These are phyloP conservation scores for Isaurus tuberculatus DNA, from an alignment of 92 coral and sea anemone species.

Conservation along the genomic window DNA sequence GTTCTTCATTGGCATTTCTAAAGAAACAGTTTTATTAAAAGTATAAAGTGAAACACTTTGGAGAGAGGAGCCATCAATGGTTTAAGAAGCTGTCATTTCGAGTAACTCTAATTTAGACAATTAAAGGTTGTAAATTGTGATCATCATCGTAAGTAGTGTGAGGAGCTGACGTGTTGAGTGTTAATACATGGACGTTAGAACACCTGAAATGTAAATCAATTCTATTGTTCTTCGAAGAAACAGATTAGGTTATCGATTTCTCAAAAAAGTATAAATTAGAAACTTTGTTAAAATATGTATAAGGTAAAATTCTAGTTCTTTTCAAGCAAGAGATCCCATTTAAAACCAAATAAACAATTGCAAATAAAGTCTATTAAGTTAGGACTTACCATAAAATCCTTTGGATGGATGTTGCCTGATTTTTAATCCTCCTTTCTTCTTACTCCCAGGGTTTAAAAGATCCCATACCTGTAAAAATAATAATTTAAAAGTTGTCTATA, in stretches of 20 bases:
- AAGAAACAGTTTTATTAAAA: no score
- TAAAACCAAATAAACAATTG: not conserved
- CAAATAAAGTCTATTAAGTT: not conserved
- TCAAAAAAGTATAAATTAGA: not conserved
- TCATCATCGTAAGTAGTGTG: no score
- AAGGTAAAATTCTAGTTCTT: not conserved
- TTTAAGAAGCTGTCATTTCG: no score
- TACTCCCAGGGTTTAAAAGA: conserved; percentile 84
- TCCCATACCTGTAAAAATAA: conserved; percentile 71
- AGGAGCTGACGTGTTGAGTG: no score
- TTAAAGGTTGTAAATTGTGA: no score
- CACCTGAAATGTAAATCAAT: no score
- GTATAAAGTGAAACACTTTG: no score
- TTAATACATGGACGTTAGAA: no score
- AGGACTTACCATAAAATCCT: conserved; percentile 81
- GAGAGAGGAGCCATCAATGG: no score
- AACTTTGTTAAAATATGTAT: not conserved
- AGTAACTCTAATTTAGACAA: no score
- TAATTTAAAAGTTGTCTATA: not conserved
- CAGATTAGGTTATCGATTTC: not conserved
- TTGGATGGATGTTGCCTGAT: conserved; percentile 87
- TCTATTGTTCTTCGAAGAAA: not conserved
- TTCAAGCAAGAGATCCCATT: not conserved
- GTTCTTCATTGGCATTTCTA: no score
- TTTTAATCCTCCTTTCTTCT: conserved; percentile 93